phyloP scores from a whole-genome alignment of 2,113 vertebrate species.

The Alaudala cheleensis region DNA sequence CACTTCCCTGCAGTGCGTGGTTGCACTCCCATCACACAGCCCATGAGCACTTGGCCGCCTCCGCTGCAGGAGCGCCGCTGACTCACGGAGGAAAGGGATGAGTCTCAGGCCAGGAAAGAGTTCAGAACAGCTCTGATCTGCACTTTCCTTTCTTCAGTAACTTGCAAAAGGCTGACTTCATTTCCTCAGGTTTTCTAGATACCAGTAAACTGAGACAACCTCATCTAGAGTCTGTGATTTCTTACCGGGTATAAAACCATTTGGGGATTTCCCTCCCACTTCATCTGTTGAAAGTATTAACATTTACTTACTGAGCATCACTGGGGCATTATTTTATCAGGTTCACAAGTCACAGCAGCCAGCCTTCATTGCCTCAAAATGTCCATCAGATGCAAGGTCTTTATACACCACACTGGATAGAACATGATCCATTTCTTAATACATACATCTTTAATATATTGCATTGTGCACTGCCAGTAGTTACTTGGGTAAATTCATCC shows the following conservation, averaged over 20 bases:
- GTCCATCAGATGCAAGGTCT: not conserved
- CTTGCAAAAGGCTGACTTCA: constrained; percentile 50
- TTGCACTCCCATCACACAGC: not conserved
- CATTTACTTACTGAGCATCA: not conserved
- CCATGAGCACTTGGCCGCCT: not conserved
- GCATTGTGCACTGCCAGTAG: not conserved
- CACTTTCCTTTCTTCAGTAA: constrained; percentile 16
- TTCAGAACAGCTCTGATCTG: not conserved
- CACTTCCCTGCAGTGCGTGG: not conserved
- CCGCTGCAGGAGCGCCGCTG: not conserved
- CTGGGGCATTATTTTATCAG: not conserved
- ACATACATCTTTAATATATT: not conserved
- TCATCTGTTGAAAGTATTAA: not conserved
- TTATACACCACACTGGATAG: not conserved
- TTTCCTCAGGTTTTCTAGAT: constrained; percentile 56
- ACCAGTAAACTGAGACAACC: constrained; percentile 24
- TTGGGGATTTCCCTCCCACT: not conserved
- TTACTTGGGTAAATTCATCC: not conserved
- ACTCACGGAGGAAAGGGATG: not conserved
- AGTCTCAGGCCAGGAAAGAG: not conserved
- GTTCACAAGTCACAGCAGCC: not conserved
- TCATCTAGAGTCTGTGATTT: not conserved
- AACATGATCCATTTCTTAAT: not conserved
- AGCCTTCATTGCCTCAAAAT: not conserved
- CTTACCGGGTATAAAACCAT: not conserved